Evolutionary conservation across 2,888 invertebrate species (phyloP).

Genomic region (Oxystoma pomonae): DNA sequence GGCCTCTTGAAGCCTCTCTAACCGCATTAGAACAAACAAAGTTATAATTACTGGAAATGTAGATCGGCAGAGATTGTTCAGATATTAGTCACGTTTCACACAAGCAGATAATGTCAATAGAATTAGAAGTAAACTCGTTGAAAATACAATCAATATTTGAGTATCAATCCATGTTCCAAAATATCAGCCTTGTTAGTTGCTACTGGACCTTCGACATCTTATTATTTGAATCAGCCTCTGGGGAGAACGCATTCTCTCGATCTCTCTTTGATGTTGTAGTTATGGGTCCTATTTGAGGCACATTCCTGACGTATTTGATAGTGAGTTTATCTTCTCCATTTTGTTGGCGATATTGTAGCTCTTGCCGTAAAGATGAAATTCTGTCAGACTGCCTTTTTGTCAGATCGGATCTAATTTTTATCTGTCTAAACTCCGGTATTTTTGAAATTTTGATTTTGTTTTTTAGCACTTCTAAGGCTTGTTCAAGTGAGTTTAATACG

Average conservation of each 20-base stretch:
- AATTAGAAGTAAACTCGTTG: background rate
- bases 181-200: background rate
- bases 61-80: background rate
- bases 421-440: background rate
- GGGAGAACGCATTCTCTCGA: background rate
- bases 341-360: constrained; percentile 6
- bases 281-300: constrained; percentile 9
- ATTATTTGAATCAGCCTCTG: background rate
- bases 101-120: background rate
- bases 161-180: background rate
- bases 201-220: background rate
- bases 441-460: background rate
- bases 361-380: constrained; percentile 7
- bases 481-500: background rate
- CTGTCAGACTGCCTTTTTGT: constrained; percentile 7
- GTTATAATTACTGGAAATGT: no score
- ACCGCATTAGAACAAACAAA: no score
- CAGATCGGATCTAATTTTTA: constrained; percentile 10
- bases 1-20: background rate
- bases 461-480: background rate
- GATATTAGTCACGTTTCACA: background rate
- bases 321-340: constrained; percentile 12
- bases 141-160: background rate
- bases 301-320: constrained; percentile 12
- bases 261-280: constrained; percentile 7